Evolutionary conservation across 37 sponge, comb jelly and placozoan species (phyloP).

Genomic region (Aplysina aerophoba): DNA sequence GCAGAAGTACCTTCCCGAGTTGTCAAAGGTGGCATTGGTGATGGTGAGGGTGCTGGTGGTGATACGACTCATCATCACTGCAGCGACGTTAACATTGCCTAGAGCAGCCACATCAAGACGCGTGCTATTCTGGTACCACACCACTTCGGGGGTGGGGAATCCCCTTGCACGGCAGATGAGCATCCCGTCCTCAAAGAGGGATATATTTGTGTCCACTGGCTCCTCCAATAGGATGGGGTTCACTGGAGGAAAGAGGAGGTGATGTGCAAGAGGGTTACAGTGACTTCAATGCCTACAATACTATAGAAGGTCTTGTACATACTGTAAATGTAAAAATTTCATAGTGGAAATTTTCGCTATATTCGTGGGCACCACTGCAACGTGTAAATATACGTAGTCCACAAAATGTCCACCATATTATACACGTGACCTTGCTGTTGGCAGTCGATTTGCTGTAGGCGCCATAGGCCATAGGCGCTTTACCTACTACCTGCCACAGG

Average conservation of each 20-base stretch:
- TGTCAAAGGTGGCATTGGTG: constrained; percentile 18
- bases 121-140: constrained; percentile 64
- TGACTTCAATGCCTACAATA: no score
- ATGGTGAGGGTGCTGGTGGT: constrained; percentile 40
- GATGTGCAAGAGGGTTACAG: neutral
- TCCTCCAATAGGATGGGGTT: constrained; percentile 30
- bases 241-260: constrained; percentile 38
- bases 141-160: constrained; percentile 40
- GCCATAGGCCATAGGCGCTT: no score
- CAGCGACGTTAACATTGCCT: neutral
- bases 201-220: constrained; percentile 37
- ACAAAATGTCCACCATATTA: no score
- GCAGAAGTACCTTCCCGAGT: constrained; percentile 63
- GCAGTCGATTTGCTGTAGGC: no score
- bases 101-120: neutral
- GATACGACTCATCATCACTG: neutral
- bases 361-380: no score
- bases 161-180: constrained; percentile 49
- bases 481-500: no score
- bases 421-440: no score
- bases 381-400: no score
- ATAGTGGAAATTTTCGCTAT: no score
- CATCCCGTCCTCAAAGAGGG: neutral
- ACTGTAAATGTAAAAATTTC: no score
- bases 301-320: no score